Evolutionary conservation across 2,113 vertebrate genomes (phyloP), one percentile per base, ranked within the genome.

Genomic region (Pagrus major): DNA sequence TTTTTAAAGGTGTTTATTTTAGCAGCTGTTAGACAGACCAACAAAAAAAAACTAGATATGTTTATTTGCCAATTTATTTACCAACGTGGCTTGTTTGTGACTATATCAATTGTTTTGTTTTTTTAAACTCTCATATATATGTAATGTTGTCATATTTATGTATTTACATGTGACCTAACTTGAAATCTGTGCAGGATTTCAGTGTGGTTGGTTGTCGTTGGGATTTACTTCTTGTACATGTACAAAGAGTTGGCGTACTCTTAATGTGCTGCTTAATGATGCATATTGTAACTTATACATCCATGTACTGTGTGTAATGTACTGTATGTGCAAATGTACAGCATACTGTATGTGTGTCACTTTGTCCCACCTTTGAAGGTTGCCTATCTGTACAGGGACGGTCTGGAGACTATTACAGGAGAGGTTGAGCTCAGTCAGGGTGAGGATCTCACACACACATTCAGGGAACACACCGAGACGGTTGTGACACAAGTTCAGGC

Each of bases 401-500:
- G 91, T 75, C 3, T 86, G 86, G 63, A 99, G 94, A 67, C 96
- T 97, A 55, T 99, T 99, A 86, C 96, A 97, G 87, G 97, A 97
- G 74, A 99, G 88, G 80, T 96, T 98, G 88, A 99, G 96, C 71
- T 99, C 98, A 10, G 96, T 96, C 71, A 99, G 93, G 31, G 96
- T 97, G 73, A 95, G 91, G 88, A 99, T 97, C 82, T 98, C 96
- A 76, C 97, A 98, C 46, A 98, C 88, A 23, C 96, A 95, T 63
- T 96, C 90, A 59, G 98, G 98, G 89, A 99, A 98, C 27, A 95
- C 90, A 60, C 97, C 96, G 84, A 99, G 93, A 76, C 95, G 97
- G 78, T 99, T 99, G 91, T 98, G 96, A 74, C 97, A 98, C 86
- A 99, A 93, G 87, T 99, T 99, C 83, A 99, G 93, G 86, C 95